phyloP scores from a whole-genome alignment of 2,888 invertebrate species.

The Chirona hameri region DNA sequence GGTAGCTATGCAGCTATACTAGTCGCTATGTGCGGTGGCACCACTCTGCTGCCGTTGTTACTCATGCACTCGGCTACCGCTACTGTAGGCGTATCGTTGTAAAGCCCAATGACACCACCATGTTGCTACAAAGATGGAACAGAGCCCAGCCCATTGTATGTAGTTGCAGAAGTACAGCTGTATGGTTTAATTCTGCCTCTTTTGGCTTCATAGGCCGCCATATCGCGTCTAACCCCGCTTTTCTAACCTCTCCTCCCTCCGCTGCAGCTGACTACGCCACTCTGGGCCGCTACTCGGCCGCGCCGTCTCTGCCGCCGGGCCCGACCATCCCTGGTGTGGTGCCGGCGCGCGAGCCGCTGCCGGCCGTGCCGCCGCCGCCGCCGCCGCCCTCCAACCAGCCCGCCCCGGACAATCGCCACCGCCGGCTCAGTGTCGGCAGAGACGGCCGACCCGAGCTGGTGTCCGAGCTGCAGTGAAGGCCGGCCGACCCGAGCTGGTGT shows the following conservation, averaged over 20 bases:
- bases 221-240: too few relatives aligned
- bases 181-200: not conserved
- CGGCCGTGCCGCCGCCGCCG: constrained; percentile 47
- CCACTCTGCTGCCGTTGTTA: too few relatives aligned
- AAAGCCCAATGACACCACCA: too few relatives aligned
- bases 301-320: not conserved
- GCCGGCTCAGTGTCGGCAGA: constrained; percentile 53
- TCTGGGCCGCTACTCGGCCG: constrained; percentile 31
- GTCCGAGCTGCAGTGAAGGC: constrained; percentile 51
- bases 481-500: too few relatives aligned
- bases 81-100: too few relatives aligned
- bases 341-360: constrained; percentile 50
- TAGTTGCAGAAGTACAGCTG: too few relatives aligned
- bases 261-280: not conserved
- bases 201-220: not conserved
- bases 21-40: too few relatives aligned
- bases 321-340: constrained; percentile 28
- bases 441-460: constrained; percentile 60
- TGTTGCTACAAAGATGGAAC: too few relatives aligned
- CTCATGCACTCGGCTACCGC: too few relatives aligned
- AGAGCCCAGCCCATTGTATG: too few relatives aligned
- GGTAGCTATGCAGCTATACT: too few relatives aligned
- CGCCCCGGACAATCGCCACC: constrained; percentile 39
- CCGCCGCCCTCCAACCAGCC: constrained; percentile 27
- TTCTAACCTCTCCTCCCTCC: too few relatives aligned